These are phyloP conservation scores for Setophaga petechia DNA, from an alignment of 2,113 vertebrate genomes.

Conservation along the genomic window DNA sequence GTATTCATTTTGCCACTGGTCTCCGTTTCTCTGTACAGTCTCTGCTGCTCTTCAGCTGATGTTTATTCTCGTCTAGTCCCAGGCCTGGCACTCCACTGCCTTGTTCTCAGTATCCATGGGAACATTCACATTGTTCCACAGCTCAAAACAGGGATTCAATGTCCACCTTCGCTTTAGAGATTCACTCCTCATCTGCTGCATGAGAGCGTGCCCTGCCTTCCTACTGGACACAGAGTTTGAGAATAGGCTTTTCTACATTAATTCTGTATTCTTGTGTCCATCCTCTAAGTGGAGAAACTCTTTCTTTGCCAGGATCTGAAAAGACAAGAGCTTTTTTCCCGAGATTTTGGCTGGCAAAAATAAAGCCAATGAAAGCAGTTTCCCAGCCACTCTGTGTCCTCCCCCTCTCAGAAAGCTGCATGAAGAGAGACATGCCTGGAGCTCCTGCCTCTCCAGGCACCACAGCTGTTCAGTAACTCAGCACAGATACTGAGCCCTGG, in stretches of 20 bases:
- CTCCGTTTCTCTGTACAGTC: background rate
- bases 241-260: background rate
- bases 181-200: constrained; percentile 18
- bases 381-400: background rate
- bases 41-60: background rate
- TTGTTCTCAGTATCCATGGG: constrained; percentile 52
- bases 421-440: background rate
- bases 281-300: background rate
- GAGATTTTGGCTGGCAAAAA: background rate
- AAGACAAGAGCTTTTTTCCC: background rate
- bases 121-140: background rate
- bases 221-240: background rate
- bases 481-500: rapidly evolving
- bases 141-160: constrained; percentile 29
- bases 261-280: background rate
- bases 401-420: background rate
- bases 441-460: background rate
- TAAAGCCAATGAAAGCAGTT: background rate
- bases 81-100: constrained; percentile 18
- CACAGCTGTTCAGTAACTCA: background rate
- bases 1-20: background rate
- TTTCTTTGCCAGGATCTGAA: constrained; percentile 8
- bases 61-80: constrained; percentile 29
- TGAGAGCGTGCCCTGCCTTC: background rate
- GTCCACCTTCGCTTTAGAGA: constrained; percentile 31